A percentile compares a stretch with the other conserved stretches of the same genome.
phyloP scores from a whole-genome alignment of 1,140 invertebrate species.

The Hypothenemus hampei region DNA sequence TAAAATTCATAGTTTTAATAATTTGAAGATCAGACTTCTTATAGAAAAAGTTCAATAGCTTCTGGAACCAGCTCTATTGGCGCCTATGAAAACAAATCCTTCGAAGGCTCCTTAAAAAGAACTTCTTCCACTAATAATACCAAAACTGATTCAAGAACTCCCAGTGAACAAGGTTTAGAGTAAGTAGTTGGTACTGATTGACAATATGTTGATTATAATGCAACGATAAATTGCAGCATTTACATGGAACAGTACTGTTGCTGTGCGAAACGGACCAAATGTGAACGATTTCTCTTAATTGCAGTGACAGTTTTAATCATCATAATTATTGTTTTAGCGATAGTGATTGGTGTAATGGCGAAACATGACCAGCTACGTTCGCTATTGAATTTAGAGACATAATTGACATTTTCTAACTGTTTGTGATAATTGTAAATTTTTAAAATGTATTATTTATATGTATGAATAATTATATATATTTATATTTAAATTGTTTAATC shows the following conservation, averaged over 20 bases:
- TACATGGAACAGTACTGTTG: conserved; percentile 33
- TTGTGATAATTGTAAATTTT: too few species aligned
- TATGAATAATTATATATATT: too few species aligned
- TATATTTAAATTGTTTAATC: too few species aligned
- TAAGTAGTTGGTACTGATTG: conserved; percentile 3
- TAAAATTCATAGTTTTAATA: background rate
- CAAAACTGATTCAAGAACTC: conserved; percentile 8
- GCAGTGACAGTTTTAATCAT: conserved; percentile 22
- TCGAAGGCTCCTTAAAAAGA: conserved; percentile 5
- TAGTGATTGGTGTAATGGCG: conserved; percentile 23
- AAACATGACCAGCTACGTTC: conserved; percentile 3
- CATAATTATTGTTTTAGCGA: conserved; percentile 19
- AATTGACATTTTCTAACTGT: too few species aligned
- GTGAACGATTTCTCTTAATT: conserved; percentile 23
- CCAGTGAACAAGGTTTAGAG: conserved; percentile 24
- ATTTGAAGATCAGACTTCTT: background rate
- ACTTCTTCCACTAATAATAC: background rate
- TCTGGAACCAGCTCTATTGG: background rate
- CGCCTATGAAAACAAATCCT: conserved; percentile 19
- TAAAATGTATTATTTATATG: too few species aligned
- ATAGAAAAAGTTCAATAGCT: background rate
- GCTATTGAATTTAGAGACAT: background rate
- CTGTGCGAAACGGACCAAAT: conserved; percentile 22
- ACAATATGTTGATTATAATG: background rate
- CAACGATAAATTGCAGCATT: conserved; percentile 20